Evolutionary conservation across 1,140 invertebrate genomes (phyloP).

Genomic region (Coenobita brevimanus): DNA sequence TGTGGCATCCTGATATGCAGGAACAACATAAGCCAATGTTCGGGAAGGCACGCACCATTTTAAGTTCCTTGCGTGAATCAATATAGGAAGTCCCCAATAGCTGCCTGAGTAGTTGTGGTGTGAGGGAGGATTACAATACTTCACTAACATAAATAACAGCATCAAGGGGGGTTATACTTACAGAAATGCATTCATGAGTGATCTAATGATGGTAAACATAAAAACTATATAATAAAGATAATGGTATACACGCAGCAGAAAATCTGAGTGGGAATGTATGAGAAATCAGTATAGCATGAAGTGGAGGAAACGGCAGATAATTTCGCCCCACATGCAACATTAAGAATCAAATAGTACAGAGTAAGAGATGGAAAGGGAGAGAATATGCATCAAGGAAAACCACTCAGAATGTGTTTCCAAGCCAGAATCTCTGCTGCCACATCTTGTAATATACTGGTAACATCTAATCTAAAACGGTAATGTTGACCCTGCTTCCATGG

Average conservation of each 20-base stretch:
- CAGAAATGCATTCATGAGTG: constrained; percentile 63
- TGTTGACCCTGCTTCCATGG: constrained; percentile 35
- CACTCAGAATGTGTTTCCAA: constrained; percentile 45
- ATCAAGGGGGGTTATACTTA: constrained; percentile 53
- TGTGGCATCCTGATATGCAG: no score
- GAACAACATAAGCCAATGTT: no score
- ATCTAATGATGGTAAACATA: constrained; percentile 45
- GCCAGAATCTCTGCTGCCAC: constrained; percentile 57
- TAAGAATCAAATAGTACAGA: constrained; percentile 12
- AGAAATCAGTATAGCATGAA: constrained; percentile 12
- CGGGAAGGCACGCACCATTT: neutral
- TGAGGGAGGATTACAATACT: constrained; percentile 42
- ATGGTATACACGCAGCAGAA: constrained; percentile 57
- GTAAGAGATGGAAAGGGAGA: constrained; percentile 36
- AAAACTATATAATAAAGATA: constrained; percentile 56
- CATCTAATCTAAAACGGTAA: constrained; percentile 55
- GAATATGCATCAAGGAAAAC: constrained; percentile 39
- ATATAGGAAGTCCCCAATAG: constrained; percentile 44
- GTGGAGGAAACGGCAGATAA: neutral
- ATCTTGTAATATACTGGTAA: constrained; percentile 58
- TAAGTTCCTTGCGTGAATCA: constrained; percentile 21
- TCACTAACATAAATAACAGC: constrained; percentile 68
- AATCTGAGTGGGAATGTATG: constrained; percentile 63
- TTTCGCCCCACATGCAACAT: neutral
- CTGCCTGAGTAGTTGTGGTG: constrained; percentile 37